phyloP scores from a whole-genome alignment of 1,140 invertebrate species.

The Neomicropteryx cornuta region DNA sequence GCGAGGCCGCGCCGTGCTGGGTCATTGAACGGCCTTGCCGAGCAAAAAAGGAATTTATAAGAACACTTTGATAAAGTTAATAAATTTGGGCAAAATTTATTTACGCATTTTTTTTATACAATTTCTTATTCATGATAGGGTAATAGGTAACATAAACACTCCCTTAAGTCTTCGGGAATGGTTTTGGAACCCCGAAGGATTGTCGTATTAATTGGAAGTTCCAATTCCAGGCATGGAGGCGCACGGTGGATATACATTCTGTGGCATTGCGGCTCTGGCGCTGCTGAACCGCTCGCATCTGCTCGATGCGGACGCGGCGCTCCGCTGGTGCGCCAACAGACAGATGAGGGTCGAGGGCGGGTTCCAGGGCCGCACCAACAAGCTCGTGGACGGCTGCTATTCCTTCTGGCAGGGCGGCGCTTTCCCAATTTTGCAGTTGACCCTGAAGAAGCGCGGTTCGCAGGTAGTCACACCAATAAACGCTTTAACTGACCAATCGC shows the following conservation, averaged over 20 bases:
- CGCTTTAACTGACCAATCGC: not conserved
- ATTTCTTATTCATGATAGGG: too few species aligned
- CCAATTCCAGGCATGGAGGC: slow-evolving; percentile 97
- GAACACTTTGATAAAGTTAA: too few species aligned
- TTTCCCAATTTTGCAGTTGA: slow-evolving; percentile 65
- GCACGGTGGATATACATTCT: slow-evolving; percentile 97
- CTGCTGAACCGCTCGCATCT: slow-evolving; percentile 70
- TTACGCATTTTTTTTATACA: too few species aligned
- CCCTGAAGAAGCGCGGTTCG: slow-evolving; percentile 39
- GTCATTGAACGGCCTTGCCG: too few species aligned
- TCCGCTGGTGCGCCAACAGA: slow-evolving; percentile 79
- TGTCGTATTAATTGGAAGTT: too few species aligned
- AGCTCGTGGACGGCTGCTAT: slow-evolving; percentile 97
- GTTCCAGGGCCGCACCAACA: slow-evolving; percentile 94
- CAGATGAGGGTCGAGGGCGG: slow-evolving; percentile 89
- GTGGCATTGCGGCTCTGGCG: slow-evolving; percentile 81
- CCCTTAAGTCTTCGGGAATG: too few species aligned
- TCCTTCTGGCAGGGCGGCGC: slow-evolving; percentile 96
- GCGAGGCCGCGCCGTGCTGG: too few species aligned
- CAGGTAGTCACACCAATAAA: slow-evolving; percentile 4
- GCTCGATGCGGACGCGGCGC: slow-evolving; percentile 66
- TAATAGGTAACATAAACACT: too few species aligned
- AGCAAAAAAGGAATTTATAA: too few species aligned
- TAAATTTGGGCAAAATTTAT: too few species aligned
- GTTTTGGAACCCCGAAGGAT: too few species aligned